Percentiles rank a stretch among this genome's conserved stretches.
These are phyloP conservation scores for Aegithalos caudatus DNA, from an alignment of 2,113 vertebrate genomes.

Conservation along the genomic window DNA sequence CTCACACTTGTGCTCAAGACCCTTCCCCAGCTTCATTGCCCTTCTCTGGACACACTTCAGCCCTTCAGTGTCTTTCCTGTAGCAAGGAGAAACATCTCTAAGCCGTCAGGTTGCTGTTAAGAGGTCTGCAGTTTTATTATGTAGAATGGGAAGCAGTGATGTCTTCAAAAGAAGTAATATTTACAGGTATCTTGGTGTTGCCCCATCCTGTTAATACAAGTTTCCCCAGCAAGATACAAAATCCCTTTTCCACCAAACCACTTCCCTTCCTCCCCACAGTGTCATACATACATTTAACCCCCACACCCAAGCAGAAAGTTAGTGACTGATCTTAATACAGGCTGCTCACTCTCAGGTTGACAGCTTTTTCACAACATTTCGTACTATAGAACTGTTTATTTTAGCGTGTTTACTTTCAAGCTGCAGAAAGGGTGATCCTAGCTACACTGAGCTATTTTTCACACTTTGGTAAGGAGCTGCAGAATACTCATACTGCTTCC, in stretches of 20 bases:
- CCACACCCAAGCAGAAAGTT: not conserved
- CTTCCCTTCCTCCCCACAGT: not conserved
- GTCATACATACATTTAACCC: not conserved
- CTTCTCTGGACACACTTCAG: not conserved
- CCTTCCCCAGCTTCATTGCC: not conserved
- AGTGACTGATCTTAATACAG: not conserved
- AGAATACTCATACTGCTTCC: not conserved
- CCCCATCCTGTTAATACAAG: not conserved
- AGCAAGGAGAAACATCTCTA: not conserved
- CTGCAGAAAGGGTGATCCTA: not conserved
- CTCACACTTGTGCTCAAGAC: not conserved
- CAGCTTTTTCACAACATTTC: not conserved
- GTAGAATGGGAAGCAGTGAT: not conserved
- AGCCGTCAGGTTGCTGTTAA: not conserved
- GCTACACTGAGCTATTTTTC: not conserved
- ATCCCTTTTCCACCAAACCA: not conserved
- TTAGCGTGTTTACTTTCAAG: not conserved
- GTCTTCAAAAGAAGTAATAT: not conserved
- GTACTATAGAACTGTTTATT: not conserved
- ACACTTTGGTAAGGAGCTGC: not conserved
- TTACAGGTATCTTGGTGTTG: not conserved
- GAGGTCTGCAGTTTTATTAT: not conserved
- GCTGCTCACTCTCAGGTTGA: not conserved
- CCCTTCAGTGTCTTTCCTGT: not conserved
- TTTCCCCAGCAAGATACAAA: not conserved